These are phyloP conservation scores for Macrophya annulata DNA, from an alignment of 2,888 invertebrate genomes.

Conservation along the genomic window DNA sequence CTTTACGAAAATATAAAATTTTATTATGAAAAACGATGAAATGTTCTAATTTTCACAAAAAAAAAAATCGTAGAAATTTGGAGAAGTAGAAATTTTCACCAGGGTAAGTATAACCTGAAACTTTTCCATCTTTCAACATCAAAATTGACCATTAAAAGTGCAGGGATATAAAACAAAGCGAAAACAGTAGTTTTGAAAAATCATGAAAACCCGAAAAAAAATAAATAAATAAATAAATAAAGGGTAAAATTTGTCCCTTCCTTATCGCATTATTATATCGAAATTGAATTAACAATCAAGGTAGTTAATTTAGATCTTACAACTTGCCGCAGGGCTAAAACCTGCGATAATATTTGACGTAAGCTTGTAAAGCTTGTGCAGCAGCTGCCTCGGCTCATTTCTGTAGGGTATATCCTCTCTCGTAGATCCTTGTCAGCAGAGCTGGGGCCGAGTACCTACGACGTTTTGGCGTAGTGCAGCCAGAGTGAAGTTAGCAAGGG, in stretches of 20 bases:
- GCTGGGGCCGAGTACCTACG: constrained; percentile 41
- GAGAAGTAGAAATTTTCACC: too few relatives aligned
- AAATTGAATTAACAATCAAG: not conserved
- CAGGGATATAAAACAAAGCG: not conserved
- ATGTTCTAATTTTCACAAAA: too few relatives aligned
- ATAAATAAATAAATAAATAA: not conserved
- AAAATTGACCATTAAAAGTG: not conserved
- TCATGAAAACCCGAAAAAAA: not conserved
- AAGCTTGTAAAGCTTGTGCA: constrained; percentile 30
- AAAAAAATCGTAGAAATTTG: too few relatives aligned
- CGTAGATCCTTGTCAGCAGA: constrained; percentile 50
- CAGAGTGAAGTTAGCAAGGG: constrained; percentile 50
- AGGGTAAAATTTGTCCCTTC: not conserved
- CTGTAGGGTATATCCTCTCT: not conserved
- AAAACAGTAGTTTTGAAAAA: not conserved
- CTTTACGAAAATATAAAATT: too few relatives aligned
- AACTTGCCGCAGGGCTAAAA: not conserved
- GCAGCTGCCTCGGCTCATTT: constrained; percentile 39
- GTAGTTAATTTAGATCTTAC: not conserved
- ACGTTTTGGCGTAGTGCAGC: constrained; percentile 45
- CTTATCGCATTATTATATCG: not conserved
- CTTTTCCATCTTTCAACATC: not conserved
- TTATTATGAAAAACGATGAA: too few relatives aligned
- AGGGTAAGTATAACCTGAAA: not conserved
- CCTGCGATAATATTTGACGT: constrained; percentile 34